Base-by-base conservation (phyloP, 1,140 invertebrate genomes). In the Apis florea region DNA sequence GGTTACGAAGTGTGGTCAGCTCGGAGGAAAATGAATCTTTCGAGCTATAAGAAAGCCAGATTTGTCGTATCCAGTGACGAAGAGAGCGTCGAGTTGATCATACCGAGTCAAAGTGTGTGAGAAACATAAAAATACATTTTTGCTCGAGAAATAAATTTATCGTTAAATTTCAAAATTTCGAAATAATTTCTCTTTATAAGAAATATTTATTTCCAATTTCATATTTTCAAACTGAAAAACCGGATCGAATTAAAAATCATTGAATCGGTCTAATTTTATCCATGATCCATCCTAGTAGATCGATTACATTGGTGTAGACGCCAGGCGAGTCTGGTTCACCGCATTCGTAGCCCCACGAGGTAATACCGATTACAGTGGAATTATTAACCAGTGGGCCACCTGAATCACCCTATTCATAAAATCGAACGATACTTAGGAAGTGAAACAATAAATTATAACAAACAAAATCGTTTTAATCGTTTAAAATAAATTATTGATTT, bases 301-400 rank as follows among this genome's bases (percentile, higher is more conserved):
- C 75, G 10, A 88, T 69, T 0, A 95, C 94, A 75, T 95, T 93
- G 0, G 95, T 95, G 79, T 96, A 96, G 5, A 96, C 95, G 2
- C 96, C 95, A 1, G 96, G 96, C 54, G 93, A 93, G 17, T 92
- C 89, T 13, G 90, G 84, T 19, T 92, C 85, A 3, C 92, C 96
- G 88, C 96, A 96, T 0, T 94, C 94, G 15, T 92, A 92, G 1
- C 96, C 96, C 95, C 95, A 96, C 19, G 95, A 95, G 0, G 95
- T 94, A 12, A 96, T 90, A 12, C 96, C 96, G 49, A 95, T 92
- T 6, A 95, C 84, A 58, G 93, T 90, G 53, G 51, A 92, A 82
- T 56, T 94, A 87, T 83, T 85, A 19, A 96, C 94, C n/a, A 96
- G 82, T 3, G 96, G 96, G 1, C 96, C 96, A 3, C 96, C 96